Evolutionary conservation across 2,113 vertebrate species (phyloP).

Genomic region (Triplophysa siluroides): DNA sequence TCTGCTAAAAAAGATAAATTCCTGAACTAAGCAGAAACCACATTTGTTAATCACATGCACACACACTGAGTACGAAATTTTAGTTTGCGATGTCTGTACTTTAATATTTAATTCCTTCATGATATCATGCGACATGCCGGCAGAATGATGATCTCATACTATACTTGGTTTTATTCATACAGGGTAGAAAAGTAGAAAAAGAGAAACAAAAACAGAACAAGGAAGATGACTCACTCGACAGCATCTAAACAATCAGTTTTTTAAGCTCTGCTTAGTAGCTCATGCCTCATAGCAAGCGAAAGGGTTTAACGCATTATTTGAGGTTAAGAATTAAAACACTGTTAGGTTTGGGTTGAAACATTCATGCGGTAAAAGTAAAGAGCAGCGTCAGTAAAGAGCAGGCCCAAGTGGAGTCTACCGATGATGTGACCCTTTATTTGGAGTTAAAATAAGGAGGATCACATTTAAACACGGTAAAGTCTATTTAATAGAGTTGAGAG

Average conservation of each 20-base stretch:
- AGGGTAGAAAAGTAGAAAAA: neutral
- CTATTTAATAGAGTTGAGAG: neutral
- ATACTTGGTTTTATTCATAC: constrained; percentile 19
- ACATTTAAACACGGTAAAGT: neutral
- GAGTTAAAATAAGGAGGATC: neutral
- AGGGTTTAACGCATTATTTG: neutral
- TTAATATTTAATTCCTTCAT: constrained; percentile 18
- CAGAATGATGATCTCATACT: neutral
- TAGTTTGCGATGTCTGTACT: neutral
- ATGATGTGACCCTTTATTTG: neutral
- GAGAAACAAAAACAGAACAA: constrained; percentile 11
- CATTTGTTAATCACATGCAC: constrained; percentile 34
- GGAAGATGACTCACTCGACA: constrained; percentile 16
- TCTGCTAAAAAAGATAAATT: neutral
- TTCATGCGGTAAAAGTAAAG: constrained; percentile 20
- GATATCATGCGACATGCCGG: constrained; percentile 59
- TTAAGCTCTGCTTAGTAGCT: constrained; percentile 32
- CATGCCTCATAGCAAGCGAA: constrained; percentile 42
- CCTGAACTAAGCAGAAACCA: neutral
- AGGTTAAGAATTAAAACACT: constrained; percentile 3
- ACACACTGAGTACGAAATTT: neutral
- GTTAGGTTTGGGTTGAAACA: neutral
- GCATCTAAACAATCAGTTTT: neutral
- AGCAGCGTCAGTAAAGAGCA: neutral
- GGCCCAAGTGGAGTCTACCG: neutral